phyloP scores from a whole-genome alignment of 2,797 vertebrate genomes.

The Apogon hyalosoma region DNA sequence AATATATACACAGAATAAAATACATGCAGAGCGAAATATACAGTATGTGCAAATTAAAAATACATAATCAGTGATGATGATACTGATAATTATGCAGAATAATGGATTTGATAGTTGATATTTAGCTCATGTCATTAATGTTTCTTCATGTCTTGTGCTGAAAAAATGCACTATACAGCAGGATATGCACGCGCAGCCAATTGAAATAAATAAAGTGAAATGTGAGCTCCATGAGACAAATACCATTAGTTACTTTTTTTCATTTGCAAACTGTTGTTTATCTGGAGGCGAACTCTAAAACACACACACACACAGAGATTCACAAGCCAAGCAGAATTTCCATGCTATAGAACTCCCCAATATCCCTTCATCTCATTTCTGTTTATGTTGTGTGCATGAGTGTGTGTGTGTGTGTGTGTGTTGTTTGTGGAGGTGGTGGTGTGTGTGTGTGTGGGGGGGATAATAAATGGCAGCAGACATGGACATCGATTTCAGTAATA shows the following conservation, averaged over 20 bases:
- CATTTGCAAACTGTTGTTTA: constrained; percentile 47
- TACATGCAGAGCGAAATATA: no score
- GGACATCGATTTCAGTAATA: constrained; percentile 84
- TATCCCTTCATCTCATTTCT: constrained; percentile 70
- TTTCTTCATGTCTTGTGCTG: constrained; percentile 19
- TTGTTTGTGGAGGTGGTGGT: constrained; percentile 15
- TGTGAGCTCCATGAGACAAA: constrained; percentile 31
- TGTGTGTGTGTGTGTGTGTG: constrained; percentile 39
- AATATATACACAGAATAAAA: no score
- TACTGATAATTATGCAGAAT: no score
- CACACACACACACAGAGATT: constrained; percentile 44
- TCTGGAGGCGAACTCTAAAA: constrained; percentile 35
- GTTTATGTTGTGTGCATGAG: constrained; percentile 44
- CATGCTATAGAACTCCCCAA: constrained; percentile 67
- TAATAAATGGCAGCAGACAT: constrained; percentile 84
- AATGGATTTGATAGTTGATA: no score
- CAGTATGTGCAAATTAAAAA: no score
- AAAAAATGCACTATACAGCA: constrained; percentile 21
- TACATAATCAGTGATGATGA: no score
- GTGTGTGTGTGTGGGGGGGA: constrained; percentile 60
- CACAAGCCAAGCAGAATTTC: constrained; percentile 73
- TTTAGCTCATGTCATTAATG: no score
- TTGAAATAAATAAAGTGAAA: constrained; percentile 19
- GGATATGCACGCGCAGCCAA: not conserved
- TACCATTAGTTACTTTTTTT: constrained; percentile 47